These are phyloP conservation scores for Girardia tigrina DNA, from an alignment of 2,888 invertebrate species.

Conservation along the genomic window DNA sequence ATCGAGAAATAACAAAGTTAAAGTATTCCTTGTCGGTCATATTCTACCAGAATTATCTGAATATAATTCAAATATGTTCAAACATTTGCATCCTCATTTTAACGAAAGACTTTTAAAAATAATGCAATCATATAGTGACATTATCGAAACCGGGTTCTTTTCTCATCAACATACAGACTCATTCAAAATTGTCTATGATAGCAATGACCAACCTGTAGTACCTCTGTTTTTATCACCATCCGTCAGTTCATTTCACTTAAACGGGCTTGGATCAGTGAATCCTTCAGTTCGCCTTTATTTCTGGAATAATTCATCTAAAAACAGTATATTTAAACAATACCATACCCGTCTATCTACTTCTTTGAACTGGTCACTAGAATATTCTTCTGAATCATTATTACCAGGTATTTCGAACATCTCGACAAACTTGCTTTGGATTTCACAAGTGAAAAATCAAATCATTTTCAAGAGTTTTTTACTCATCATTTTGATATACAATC, in stretches of 20 bases:
- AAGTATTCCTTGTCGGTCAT: no score
- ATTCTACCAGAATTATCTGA: no score
- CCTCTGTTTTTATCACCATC: neutral
- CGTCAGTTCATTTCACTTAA: neutral
- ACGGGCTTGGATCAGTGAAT: slow-evolving; percentile 21
- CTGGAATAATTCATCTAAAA: neutral
- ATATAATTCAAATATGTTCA: no score
- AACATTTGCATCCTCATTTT: no score
- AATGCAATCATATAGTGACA: no score
- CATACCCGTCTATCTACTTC: neutral
- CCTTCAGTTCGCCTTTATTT: slow-evolving; percentile 15
- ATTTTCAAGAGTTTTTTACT: neutral
- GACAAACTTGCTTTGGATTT: neutral
- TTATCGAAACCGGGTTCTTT: no score
- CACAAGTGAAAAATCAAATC: neutral
- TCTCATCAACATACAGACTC: no score
- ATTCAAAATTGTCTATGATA: no score
- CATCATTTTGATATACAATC: no score
- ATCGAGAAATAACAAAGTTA: no score
- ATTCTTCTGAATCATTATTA: neutral
- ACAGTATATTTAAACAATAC: neutral
- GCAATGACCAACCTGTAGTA: slow-evolving; percentile 19
- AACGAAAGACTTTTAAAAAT: no score
- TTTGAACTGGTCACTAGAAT: neutral
- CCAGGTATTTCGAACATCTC: neutral